Evolutionary conservation across 2,888 invertebrate genomes (phyloP).

Genomic region (Patella depressa): DNA sequence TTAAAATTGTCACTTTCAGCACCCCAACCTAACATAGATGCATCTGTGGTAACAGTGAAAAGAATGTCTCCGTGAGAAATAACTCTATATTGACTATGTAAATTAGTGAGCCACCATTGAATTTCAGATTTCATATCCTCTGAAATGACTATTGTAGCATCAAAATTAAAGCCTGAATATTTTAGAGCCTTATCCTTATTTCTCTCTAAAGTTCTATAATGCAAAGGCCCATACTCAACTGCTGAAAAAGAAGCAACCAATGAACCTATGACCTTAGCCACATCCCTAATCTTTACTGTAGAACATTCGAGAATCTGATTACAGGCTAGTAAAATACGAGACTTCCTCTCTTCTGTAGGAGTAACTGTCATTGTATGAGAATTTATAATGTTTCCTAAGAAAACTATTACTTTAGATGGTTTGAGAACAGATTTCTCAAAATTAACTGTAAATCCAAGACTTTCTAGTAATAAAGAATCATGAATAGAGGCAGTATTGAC

Average conservation of each 20-base stretch:
- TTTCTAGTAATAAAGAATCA: neutral
- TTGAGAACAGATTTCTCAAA: neutral
- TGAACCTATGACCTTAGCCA: neutral
- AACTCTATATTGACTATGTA: no score
- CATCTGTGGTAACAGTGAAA: neutral
- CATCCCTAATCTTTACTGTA: neutral
- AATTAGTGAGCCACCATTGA: no score
- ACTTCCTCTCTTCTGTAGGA: neutral
- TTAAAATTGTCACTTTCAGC: neutral
- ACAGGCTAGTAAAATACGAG: neutral
- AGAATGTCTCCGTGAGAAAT: neutral
- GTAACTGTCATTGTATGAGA: slow-evolving; percentile 6
- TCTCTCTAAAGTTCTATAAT: neutral
- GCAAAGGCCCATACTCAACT: neutral
- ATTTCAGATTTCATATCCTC: no score
- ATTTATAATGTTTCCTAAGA: neutral
- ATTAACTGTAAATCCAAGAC: neutral
- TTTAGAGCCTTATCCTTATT: neutral
- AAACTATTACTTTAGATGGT: neutral
- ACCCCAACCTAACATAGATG: neutral
- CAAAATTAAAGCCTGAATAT: neutral
- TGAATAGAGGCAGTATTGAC: neutral
- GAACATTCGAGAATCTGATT: neutral
- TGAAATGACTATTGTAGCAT: no score
- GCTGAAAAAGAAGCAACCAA: neutral